phyloP scores from a whole-genome alignment of 2,113 vertebrate genomes.

The Gymnarchus niloticus region DNA sequence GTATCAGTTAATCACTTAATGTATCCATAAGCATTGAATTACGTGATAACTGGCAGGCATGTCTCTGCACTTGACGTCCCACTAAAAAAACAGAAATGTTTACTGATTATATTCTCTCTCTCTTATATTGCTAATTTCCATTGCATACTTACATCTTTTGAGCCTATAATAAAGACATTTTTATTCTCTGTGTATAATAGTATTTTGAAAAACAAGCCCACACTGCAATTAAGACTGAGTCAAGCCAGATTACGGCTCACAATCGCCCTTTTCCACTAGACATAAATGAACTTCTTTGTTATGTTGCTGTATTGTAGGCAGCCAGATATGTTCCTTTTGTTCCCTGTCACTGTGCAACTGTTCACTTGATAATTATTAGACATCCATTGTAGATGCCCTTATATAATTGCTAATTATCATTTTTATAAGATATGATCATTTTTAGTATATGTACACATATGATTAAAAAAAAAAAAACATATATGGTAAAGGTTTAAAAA shows the following conservation, averaged over 20 bases:
- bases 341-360: constrained; percentile 48
- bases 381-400: constrained; percentile 65
- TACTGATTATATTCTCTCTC: not conserved
- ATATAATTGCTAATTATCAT: constrained; percentile 70
- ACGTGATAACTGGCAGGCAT: not conserved
- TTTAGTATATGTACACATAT: constrained; percentile 47
- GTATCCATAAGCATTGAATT: not conserved
- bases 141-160: not conserved
- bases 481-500: constrained; percentile 41
- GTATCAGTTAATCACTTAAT: not conserved
- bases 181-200: not conserved
- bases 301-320: not conserved
- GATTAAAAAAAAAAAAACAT: not conserved
- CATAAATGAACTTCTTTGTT: constrained; percentile 18
- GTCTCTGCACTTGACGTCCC: not conserved
- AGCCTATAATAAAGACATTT: not conserved
- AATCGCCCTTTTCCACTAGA: not conserved
- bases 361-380: constrained; percentile 65
- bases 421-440: constrained; percentile 55
- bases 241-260: constrained; percentile 9
- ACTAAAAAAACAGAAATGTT: not conserved
- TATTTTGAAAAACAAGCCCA: constrained; percentile 15
- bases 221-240: constrained; percentile 25
- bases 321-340: constrained; percentile 25
- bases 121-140: not conserved